Percentiles rank a stretch among this genome's conserved stretches.
Conservation (phyloP, 2,797 vertebrate species). For the Neopelma chrysocephalum region DNA sequence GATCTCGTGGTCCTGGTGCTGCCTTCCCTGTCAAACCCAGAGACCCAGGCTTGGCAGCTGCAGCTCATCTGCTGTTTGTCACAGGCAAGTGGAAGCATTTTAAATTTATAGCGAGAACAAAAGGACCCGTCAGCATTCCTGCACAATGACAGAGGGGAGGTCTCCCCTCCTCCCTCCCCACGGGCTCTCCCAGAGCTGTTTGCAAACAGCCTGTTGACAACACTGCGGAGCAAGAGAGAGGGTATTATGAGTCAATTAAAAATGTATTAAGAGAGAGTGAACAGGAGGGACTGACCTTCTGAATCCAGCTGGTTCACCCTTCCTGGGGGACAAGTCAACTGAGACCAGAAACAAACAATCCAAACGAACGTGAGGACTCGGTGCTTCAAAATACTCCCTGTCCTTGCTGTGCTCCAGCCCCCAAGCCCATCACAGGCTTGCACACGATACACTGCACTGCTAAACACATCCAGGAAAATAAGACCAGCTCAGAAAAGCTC, state of each 20-base stretch:
- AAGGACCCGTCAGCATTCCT: background rate
- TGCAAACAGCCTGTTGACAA: conserved; percentile 20
- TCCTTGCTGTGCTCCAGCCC: background rate
- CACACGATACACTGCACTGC: background rate
- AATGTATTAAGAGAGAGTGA: background rate
- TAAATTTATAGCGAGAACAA: background rate
- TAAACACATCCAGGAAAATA: background rate
- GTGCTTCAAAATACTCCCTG: background rate
- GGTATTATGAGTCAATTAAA: background rate
- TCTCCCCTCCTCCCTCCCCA: background rate
- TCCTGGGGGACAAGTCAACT: background rate
- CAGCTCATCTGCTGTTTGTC: background rate
- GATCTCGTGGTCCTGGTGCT: background rate
- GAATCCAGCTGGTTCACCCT: conserved; percentile 1
- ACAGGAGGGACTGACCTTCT: background rate
- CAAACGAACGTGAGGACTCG: background rate
- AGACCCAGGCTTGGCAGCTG: background rate
- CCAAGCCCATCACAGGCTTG: background rate
- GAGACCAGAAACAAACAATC: background rate
- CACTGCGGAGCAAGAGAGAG: background rate
- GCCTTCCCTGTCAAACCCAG: background rate
- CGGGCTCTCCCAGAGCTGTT: background rate
- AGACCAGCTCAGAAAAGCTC: background rate
- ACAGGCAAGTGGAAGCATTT: conserved; percentile 5
- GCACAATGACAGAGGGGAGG: background rate